A percentile compares a stretch with the other conserved stretches of the same genome.
Conservation (phyloP, 1,140 invertebrate species). For the Grapholita molesta region DNA sequence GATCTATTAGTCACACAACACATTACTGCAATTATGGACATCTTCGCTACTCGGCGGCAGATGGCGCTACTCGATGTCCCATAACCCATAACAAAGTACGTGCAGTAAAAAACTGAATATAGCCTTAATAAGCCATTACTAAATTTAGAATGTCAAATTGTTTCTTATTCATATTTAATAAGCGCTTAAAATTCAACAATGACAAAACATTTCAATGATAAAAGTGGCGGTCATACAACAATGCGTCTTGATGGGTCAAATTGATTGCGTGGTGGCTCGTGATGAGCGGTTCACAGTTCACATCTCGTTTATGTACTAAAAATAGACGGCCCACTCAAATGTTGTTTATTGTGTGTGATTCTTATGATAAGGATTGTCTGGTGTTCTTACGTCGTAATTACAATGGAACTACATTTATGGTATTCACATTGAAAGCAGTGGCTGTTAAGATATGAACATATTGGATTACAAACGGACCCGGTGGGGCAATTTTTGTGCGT, state of each 20-base stretch:
- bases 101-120: neutral
- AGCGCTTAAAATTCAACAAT: constrained; percentile 1
- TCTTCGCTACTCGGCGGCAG: constrained; percentile 32
- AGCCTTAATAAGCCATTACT: neutral
- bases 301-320: constrained; percentile 32
- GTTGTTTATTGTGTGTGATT: constrained; percentile 14
- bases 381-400: neutral
- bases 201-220: constrained; percentile 16
- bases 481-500: too few species aligned
- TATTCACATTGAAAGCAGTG: neutral
- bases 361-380: neutral
- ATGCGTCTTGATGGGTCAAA: constrained; percentile 54
- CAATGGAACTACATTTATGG: neutral
- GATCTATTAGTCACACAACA: neutral
- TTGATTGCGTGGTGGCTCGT: constrained; percentile 54
- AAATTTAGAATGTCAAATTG: neutral
- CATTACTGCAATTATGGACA: neutral
- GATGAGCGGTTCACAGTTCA: constrained; percentile 29
- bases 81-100: neutral
- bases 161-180: neutral
- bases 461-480: too few species aligned
- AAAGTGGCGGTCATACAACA: constrained; percentile 27
- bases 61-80: constrained; percentile 16
- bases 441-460: neutral
- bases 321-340: constrained; percentile 38